Evolutionary conservation across 2,113 vertebrate species (phyloP), one percentile per base, ranked within the genome.

Genomic region (Gallinago jamesoni): DNA sequence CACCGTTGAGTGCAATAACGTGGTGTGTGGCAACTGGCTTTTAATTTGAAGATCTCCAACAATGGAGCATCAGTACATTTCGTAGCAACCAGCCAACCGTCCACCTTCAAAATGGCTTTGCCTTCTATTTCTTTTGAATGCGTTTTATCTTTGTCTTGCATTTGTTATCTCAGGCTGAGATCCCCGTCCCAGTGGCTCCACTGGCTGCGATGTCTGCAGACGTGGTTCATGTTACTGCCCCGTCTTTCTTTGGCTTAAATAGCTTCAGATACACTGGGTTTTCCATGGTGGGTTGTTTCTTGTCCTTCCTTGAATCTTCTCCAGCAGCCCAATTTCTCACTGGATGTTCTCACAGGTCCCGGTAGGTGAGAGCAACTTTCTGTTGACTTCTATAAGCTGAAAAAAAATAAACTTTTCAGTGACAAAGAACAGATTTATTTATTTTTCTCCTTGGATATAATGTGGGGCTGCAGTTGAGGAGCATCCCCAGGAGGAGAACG

Each of bases 1-100:
- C 68, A 6, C 52, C 10, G 1, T 12, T 12, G 28, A 37, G 15
- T 56, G 35, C 62, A 9, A 0, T 27, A 48, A 27, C 0, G 0
- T 27, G 3, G 30, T 23, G 28, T 24, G 15, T n/a, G 43, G 56
- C 1, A 7, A 21, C 41, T 75, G 76, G 6, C 37, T 55, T 30
- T 41, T 68, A 7, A 15, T n/a, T 53, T 10, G 0, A 6, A 59
- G 62, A 9, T 35, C 41, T 89, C 59, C 47, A 23, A 7, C 14
- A 16, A 3, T 68, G 75, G 37, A 60, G 30, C n/a, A 7, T 9
- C 7, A 7, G 28, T 39, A 27, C 14, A 4, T 82, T 78, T 43
- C 1, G 3, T 13, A 50, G 66, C 62, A 70, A 14, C 20, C 47
- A 41, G 21, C 57, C 62, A 47, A 12, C 12, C 18, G 28, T 21